phyloP scores from a whole-genome alignment of 2,797 vertebrate species.

The Hylomyscus alleni region DNA sequence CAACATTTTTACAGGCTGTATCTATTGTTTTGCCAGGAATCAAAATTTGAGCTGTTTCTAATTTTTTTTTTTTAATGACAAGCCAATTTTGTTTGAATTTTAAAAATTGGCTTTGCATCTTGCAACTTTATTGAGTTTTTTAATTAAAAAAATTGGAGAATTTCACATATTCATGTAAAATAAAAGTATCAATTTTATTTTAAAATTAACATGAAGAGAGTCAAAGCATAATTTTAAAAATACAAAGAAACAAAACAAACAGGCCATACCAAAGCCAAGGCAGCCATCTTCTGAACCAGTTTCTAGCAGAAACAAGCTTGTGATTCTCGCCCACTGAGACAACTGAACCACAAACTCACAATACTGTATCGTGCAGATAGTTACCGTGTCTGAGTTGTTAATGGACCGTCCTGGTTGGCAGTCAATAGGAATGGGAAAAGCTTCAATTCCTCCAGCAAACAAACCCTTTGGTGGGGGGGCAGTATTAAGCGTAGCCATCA shows the following conservation, averaged over 20 bases:
- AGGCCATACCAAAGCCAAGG: not conserved
- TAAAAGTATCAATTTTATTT: not conserved
- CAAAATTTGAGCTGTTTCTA: constrained; percentile 51
- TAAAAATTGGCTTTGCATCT: not conserved
- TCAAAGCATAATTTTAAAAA: not conserved
- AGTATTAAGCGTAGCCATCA: not conserved
- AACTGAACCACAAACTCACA: not conserved
- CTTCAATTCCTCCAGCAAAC: not conserved
- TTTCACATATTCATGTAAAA: not conserved
- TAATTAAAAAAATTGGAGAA: not conserved
- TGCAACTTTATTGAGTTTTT: not conserved
- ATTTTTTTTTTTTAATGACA: constrained; percentile 11
- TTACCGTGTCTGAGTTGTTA: not conserved
- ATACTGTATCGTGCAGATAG: not conserved
- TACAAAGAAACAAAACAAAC: not conserved
- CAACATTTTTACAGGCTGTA: not conserved
- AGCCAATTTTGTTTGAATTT: not conserved
- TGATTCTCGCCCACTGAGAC: not conserved
- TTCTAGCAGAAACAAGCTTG: constrained; percentile 19
- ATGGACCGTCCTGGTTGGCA: not conserved
- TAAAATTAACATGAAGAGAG: not conserved
- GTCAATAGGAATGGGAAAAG: not conserved
- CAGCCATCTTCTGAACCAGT: not conserved
- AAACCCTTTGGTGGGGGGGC: not conserved
- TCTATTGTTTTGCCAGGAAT: not conserved